Evolutionary conservation across 2,888 invertebrate genomes (phyloP).

Genomic region (Brassicogethes aeneus): DNA sequence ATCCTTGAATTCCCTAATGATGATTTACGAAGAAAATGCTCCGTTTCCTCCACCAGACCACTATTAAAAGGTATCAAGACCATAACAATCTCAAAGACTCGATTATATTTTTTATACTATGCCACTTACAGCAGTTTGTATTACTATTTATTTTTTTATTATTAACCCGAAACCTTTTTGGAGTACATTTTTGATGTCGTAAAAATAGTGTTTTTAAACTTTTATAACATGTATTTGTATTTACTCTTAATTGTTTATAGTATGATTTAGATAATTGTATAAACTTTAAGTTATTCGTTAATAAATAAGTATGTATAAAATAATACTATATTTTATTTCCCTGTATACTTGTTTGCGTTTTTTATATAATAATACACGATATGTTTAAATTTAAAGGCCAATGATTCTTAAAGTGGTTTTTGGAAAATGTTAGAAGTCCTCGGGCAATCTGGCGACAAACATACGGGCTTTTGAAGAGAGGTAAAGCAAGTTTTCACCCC

Average conservation of each 20-base stretch:
- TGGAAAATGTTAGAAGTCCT: no score
- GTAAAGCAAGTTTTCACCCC: no score
- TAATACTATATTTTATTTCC: no score
- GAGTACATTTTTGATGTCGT: not conserved
- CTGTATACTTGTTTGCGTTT: no score
- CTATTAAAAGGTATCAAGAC: not conserved
- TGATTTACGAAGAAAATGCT: conserved; percentile 64
- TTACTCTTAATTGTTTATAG: not conserved
- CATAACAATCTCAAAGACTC: not conserved
- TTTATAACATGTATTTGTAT: not conserved
- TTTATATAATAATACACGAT: no score
- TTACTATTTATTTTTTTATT: conserved; percentile 7
- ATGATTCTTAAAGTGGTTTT: no score
- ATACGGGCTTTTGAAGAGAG: no score
- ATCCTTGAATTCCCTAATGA: conserved; percentile 50
- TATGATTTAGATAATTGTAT: not conserved
- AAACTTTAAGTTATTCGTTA: not conserved
- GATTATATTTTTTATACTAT: conserved; percentile 4
- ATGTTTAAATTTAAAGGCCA: no score
- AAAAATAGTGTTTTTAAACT: not conserved
- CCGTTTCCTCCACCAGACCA: conserved; percentile 49
- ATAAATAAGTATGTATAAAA: no score
- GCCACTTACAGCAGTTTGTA: conserved; percentile 6
- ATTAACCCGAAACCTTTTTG: not conserved
- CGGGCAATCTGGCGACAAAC: no score